Evolutionary conservation across 1,140 invertebrate species (phyloP).

Genomic region (Aplysia californica): DNA sequence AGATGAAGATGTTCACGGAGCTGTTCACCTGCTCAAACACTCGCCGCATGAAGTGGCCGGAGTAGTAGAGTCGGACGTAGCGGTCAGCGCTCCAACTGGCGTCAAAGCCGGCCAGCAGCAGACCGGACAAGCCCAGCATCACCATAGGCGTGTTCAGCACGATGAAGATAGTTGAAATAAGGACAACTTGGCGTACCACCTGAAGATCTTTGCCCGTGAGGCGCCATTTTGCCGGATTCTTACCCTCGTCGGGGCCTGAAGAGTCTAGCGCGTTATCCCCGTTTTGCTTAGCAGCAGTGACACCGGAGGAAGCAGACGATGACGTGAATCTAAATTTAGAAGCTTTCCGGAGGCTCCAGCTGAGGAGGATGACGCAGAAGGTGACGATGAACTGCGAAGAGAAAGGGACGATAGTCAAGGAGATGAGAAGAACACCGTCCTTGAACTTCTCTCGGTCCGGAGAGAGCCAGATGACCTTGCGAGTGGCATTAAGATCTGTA

Average conservation of each 20-base stretch:
- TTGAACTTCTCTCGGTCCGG: background rate
- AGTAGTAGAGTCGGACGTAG: background rate
- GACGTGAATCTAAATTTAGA: background rate
- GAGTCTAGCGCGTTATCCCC: background rate
- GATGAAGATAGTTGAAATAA: background rate
- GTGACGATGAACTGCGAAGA: background rate
- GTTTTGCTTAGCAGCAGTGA: background rate
- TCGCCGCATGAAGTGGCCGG: background rate
- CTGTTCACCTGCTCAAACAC: background rate
- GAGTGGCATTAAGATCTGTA: background rate
- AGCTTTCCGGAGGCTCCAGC: background rate
- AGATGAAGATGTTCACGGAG: background rate
- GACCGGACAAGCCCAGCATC: background rate
- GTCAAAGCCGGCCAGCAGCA: no score
- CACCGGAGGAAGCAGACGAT: background rate
- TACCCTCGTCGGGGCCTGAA: background rate
- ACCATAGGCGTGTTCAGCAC: conserved; percentile 1
- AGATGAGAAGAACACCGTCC: background rate
- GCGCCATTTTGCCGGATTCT: background rate
- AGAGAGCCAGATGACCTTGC: background rate
- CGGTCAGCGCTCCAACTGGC: background rate
- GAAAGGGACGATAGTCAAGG: background rate
- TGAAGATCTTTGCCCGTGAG: background rate
- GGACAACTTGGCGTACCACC: no score
- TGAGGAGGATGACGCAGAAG: background rate